Evolutionary conservation across 2,113 vertebrate species (phyloP), one percentile per base, ranked within the genome.

Genomic region (Erpornis zantholeuca): DNA sequence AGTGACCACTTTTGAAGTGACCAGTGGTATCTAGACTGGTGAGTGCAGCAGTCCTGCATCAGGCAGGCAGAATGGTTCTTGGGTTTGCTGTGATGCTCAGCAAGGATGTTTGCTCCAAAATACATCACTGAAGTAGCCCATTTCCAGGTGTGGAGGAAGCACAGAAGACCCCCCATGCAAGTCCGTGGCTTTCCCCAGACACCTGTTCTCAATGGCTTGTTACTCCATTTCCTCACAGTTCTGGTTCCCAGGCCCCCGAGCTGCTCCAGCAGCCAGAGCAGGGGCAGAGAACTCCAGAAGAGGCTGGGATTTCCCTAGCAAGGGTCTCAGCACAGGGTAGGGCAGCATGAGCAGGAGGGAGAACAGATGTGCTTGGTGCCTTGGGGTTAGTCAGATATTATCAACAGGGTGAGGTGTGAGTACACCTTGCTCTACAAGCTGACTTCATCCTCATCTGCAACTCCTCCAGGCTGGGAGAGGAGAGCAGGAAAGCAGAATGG

Each of bases 381-480:
- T 70, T 4, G 40, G 16, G 91, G 94, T 86, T 87, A 94, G 53
- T 49, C 69, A 82, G 96, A 94, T 94, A 44, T 42, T 94, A 96
- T 92, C 84, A 0, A 33, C 10, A 2, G 89, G 88, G 83, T 66
- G 66, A 82, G 79, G 90, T 92, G 68, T 2, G 28, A 83, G 47
- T 79, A 92, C 90, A 95, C 95, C 93, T 96, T 84, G 81, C 90
- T 95, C 72, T 95, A 81, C 73, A 75, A 33, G 91, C 93, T 92
- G 93, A 96, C 90, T 94, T 94, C 93, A 96, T 94, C 83, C 31
- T 79, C 88, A 88, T 90, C 93, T 91, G 72, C 38, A 3, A 71
- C 96, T 96, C 94, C 96, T 92, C 86, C 84, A 87, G 72, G 68
- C 16, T 89, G 90, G 95, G 93, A 95, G 90, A 81, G 49, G 78